phyloP scores from a whole-genome alignment of 2,113 vertebrate species.

The Cromileptes altivelis region DNA sequence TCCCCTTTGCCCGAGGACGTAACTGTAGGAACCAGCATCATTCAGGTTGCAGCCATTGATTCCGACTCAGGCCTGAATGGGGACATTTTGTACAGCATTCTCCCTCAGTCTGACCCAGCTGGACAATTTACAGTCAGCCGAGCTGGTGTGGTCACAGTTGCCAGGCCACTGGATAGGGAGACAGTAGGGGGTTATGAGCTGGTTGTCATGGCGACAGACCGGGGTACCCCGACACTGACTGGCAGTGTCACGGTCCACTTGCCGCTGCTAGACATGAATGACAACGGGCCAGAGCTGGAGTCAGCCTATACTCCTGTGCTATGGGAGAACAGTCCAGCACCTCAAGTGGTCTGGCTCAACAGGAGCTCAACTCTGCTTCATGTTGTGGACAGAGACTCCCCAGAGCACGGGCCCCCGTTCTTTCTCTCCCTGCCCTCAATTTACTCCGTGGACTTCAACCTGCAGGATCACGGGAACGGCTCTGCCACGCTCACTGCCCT shows the following conservation, averaged over 20 bases:
- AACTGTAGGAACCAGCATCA: constrained; percentile 84
- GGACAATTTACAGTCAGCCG: constrained; percentile 85
- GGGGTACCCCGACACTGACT: constrained; percentile 84
- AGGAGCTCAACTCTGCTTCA: constrained; percentile 85
- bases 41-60: constrained; percentile 87
- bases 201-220: constrained; percentile 88
- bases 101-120: constrained; percentile 84
- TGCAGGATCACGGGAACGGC: constrained; percentile 90
- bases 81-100: constrained; percentile 87
- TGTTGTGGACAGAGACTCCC: constrained; percentile 85
- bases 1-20: constrained; percentile 85
- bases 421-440: constrained; percentile 81
- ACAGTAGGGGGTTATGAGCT: constrained; percentile 81
- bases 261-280: constrained; percentile 88
- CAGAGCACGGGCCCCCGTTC: constrained; percentile 90
- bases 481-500: constrained; percentile 89
- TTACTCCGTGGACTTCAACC: constrained; percentile 87
- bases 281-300: constrained; percentile 90
- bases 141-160: constrained; percentile 84
- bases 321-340: constrained; percentile 88
- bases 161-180: constrained; percentile 86
- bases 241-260: constrained; percentile 86
- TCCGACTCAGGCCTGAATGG: constrained; percentile 88
- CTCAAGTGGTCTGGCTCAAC: constrained; percentile 88
- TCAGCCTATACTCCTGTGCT: constrained; percentile 86